Base-by-base conservation (phyloP, 37 sponge, comb jelly and placozoan genomes). In the Chondrosia reniformis region DNA sequence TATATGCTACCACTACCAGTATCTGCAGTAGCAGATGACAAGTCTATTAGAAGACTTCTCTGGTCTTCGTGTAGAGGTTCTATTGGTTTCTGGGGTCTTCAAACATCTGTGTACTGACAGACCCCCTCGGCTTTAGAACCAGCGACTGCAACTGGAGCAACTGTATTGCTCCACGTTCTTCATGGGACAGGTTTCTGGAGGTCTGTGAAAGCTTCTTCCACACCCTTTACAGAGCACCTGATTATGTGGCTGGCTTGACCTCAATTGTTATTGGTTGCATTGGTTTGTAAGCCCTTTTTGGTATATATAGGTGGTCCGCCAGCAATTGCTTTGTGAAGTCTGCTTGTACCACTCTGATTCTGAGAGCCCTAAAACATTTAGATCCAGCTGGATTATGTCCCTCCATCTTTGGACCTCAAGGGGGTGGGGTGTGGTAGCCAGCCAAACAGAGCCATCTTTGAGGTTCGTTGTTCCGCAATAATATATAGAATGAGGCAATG, bases 391-490 rank as follows among this genome's bases (percentile, higher is more conserved):
- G 54, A 49, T 49, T 17, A 49, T 49, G 54, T 49, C 54, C 54
- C 54, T 49, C 54, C 54, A 49, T 49, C 54, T 22, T 61, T 22
- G 63, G 63, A 22, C 63, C 63, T 61, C 63, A 22, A 61, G 63
- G 63, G 31, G 34, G 66, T 32, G 19, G 66, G 8, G 31, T 64
- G 66, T 9, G 66, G 66, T 64, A 64, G 34, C 66, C 66, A 64
- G 33, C 66, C 66, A 64, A 64, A 64, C 66, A 64, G 66, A 64
- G 33, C 66, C 66, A 64, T 64, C 66, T 64, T 64, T 64, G 66
- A 36, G 8, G 36, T 32, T 64, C 66, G 34, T 34, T 64, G 34
- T 64, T 64, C 66, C 32, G 66, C 7, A 32, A 64, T 64, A n/a
- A n/a, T n/a, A n/a, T n/a, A n/a, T n/a, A n/a, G n/a, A n/a, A n/a